These are phyloP conservation scores for Rhimphoctona megacephalus DNA, from an alignment of 2,888 invertebrate species.

Conservation along the genomic window DNA sequence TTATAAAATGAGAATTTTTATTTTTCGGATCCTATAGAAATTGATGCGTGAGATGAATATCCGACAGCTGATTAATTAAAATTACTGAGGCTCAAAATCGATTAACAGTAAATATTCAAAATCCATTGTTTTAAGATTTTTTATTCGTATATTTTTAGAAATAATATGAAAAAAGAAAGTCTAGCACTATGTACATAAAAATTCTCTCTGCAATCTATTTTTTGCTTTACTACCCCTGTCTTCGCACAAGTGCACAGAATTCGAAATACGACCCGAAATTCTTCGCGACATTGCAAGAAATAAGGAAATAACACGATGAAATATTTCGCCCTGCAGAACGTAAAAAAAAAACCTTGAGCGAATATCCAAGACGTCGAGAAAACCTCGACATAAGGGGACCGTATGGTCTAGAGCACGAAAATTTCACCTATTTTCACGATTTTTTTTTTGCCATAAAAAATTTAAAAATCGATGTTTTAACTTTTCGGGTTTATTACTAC, in stretches of 20 bases:
- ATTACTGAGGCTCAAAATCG: not conserved
- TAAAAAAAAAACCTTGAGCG: conserved; percentile 18
- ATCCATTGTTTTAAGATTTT: not conserved
- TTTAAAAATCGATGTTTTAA: too few relatives aligned
- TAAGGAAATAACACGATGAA: conserved; percentile 1
- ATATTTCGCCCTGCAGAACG: conserved; percentile 7
- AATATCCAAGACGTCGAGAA: conserved; percentile 20
- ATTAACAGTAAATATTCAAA: not conserved
- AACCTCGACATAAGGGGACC: conserved; percentile 72
- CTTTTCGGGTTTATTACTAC: too few relatives aligned
- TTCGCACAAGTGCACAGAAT: conserved; percentile 67
- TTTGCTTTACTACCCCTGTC: conserved; percentile 15
- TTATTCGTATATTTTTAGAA: not conserved
- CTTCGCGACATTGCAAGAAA: conserved; percentile 34
- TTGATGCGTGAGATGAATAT: too few relatives aligned
- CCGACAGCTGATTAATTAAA: not conserved
- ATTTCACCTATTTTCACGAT: too few relatives aligned
- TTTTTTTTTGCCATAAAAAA: too few relatives aligned
- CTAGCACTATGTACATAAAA: not conserved
- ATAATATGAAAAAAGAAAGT: not conserved
- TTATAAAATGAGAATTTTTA: not conserved
- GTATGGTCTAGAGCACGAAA: too few relatives aligned
- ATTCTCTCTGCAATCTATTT: not conserved
- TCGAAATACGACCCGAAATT: conserved; percentile 69
- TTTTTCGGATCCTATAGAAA: not conserved